phyloP scores from a whole-genome alignment of 2,888 invertebrate genomes.

The Axea sp. region DNA sequence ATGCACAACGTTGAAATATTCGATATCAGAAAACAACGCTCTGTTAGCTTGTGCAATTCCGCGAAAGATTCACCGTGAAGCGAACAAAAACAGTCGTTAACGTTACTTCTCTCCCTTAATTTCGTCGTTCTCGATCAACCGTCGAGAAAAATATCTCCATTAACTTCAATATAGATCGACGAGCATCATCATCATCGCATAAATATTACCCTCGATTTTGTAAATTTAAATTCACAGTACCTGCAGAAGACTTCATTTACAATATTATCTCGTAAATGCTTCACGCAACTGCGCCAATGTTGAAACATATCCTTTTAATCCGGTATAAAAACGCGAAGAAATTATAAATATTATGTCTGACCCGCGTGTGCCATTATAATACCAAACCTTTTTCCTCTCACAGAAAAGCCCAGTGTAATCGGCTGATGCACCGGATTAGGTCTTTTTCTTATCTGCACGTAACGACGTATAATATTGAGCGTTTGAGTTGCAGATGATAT shows the following conservation, averaged over 20 bases:
- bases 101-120: constrained; percentile 12
- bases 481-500: constrained; percentile 34
- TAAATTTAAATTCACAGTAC: constrained; percentile 19
- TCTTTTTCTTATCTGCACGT: constrained; percentile 33
- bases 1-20: too few species aligned
- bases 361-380: constrained; percentile 39
- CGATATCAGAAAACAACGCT: background rate
- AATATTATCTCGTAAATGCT: constrained; percentile 29
- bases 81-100: constrained; percentile 14
- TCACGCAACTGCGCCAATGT: constrained; percentile 4
- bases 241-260: constrained; percentile 20
- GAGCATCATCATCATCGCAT: constrained; percentile 40
- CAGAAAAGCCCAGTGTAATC: constrained; percentile 24
- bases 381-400: background rate
- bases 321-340: constrained; percentile 18
- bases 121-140: background rate
- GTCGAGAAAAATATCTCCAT: constrained; percentile 37
- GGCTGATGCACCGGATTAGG: constrained; percentile 45
- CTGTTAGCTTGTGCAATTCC: too few species aligned
- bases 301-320: constrained; percentile 5
- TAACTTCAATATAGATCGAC: constrained; percentile 28
- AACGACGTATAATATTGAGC: constrained; percentile 57
- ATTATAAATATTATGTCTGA: constrained; percentile 47
- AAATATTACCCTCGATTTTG: constrained; percentile 31
- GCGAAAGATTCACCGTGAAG: constrained; percentile 7